Percentiles rank a stretch among this genome's conserved stretches.
These are phyloP conservation scores for Drosophila emarginata DNA, from an alignment of 2,888 invertebrate species.

Conservation along the genomic window DNA sequence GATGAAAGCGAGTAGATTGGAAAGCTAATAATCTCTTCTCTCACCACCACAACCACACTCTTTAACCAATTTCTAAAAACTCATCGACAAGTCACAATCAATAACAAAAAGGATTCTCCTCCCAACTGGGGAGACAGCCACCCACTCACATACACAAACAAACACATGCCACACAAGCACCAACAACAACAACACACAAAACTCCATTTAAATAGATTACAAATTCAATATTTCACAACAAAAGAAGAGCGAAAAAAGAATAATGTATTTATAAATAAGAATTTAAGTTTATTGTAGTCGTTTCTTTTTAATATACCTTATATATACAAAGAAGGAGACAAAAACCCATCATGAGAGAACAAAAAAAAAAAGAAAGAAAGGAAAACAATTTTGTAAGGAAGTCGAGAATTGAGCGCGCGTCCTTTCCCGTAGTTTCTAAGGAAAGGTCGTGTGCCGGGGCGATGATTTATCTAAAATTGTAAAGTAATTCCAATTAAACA, in stretches of 20 bases:
- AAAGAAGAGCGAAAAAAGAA: slow-evolving; percentile 37
- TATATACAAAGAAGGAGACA: slow-evolving; percentile 45
- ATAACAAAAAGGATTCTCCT: not conserved
- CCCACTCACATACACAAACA: slow-evolving; percentile 4
- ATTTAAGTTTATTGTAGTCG: slow-evolving; percentile 72
- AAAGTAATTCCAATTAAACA: slow-evolving; percentile 74
- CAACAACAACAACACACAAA: slow-evolving; percentile 6
- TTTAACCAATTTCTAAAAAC: not conserved
- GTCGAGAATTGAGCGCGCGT: slow-evolving; percentile 2
- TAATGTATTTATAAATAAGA: slow-evolving; percentile 71
- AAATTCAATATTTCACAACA: slow-evolving; percentile 10
- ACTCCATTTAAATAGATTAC: slow-evolving; percentile 10
- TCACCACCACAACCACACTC: not conserved
- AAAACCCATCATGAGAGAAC: slow-evolving; percentile 21
- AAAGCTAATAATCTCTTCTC: not conserved
- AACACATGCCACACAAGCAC: not conserved
- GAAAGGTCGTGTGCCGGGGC: not conserved
- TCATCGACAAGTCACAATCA: slow-evolving; percentile 11
- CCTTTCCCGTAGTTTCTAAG: slow-evolving; percentile 24
- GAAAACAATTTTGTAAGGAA: slow-evolving; percentile 11
- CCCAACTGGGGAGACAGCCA: not conserved
- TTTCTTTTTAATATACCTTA: slow-evolving; percentile 57
- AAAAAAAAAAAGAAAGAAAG: slow-evolving; percentile 6
- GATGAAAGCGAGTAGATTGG: slow-evolving; percentile 86
- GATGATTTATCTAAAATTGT: slow-evolving; percentile 34